Evolutionary conservation across 2,113 vertebrate species (phyloP).

Genomic region (Pachypanchax playfairii): DNA sequence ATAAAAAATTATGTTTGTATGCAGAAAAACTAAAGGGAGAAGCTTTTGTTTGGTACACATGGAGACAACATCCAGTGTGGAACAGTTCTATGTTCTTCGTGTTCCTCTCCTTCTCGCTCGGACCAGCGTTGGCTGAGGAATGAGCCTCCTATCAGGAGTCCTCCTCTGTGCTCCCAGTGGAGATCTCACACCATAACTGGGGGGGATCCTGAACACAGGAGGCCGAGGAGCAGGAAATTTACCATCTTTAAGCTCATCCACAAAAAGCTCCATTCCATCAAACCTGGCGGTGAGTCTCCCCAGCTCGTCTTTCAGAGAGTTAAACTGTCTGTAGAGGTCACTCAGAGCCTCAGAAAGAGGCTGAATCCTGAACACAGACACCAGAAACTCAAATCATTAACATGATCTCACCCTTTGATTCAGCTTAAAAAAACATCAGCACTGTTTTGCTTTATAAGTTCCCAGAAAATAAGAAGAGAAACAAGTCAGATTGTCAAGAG

Average conservation of each 20-base stretch:
- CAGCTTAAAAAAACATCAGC: constrained; percentile 1
- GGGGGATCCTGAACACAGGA: constrained; percentile 21
- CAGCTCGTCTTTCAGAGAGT: constrained; percentile 83
- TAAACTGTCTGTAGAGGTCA: constrained; percentile 86
- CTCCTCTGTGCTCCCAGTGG: too few species aligned
- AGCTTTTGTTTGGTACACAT: too few species aligned
- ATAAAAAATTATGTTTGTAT: too few species aligned
- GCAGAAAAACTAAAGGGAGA: too few species aligned
- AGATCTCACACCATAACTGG: constrained; percentile 32
- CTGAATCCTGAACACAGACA: constrained; percentile 78
- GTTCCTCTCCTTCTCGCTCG: constrained; percentile 51
- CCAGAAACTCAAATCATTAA: constrained; percentile 1
- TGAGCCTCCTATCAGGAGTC: constrained; percentile 6
- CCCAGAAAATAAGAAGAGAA: constrained; percentile 6
- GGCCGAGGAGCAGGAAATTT: constrained; percentile 35
- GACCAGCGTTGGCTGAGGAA: constrained; percentile 5
- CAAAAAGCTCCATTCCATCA: constrained; percentile 79
- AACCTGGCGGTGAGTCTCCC: constrained; percentile 78
- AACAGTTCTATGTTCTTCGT: constrained; percentile 30
- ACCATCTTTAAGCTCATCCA: constrained; percentile 78
- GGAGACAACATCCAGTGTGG: too few species aligned
- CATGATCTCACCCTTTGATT: background rate
- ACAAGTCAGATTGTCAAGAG: constrained; percentile 12
- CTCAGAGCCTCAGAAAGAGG: constrained; percentile 83
- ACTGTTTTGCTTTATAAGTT: background rate